These are phyloP conservation scores for Acronicta leporina DNA, from an alignment of 2,888 invertebrate species.

Conservation along the genomic window DNA sequence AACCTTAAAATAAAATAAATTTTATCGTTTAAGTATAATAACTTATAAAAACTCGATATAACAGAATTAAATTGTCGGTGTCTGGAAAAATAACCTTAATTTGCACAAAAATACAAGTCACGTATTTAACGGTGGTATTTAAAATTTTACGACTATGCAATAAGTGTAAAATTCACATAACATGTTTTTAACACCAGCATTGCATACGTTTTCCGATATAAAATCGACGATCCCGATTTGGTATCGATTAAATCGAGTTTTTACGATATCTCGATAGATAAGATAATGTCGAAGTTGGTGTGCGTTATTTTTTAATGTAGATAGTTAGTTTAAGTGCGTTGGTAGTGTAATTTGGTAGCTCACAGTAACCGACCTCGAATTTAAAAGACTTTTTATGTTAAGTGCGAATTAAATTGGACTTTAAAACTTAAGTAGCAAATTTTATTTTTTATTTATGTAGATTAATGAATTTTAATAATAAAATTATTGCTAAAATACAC, in stretches of 20 bases:
- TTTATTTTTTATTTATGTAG: slow-evolving; percentile 28
- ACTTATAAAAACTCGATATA: slow-evolving; percentile 34
- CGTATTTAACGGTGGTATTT: slow-evolving; percentile 48
- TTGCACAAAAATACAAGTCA: slow-evolving; percentile 48
- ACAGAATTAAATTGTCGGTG: slow-evolving; percentile 50
- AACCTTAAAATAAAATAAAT: too few species aligned
- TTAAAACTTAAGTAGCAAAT: slow-evolving; percentile 29
- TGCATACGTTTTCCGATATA: slow-evolving; percentile 40
- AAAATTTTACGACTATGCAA: slow-evolving; percentile 56
- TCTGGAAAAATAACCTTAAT: slow-evolving; percentile 44
- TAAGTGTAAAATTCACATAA: slow-evolving; percentile 59
- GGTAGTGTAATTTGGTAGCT: slow-evolving; percentile 60
- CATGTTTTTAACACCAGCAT: slow-evolving; percentile 54
- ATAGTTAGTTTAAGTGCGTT: slow-evolving; percentile 42
- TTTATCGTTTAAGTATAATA: slow-evolving; percentile 34
- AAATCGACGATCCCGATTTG: slow-evolving; percentile 47
- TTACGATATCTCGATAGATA: slow-evolving; percentile 58
- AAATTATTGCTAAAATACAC: too few species aligned
- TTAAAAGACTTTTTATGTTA: slow-evolving; percentile 45
- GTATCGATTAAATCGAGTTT: slow-evolving; percentile 55
- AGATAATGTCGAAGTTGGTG: slow-evolving; percentile 36
- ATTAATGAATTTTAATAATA: slow-evolving; percentile 26
- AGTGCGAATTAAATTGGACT: slow-evolving; percentile 31
- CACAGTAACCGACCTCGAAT: slow-evolving; percentile 40
- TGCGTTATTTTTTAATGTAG: slow-evolving; percentile 52